Percentiles rank a stretch among this genome's conserved stretches.
These are phyloP conservation scores for Anoplopoma fimbria DNA, from an alignment of 2,113 vertebrate genomes.

Conservation along the genomic window DNA sequence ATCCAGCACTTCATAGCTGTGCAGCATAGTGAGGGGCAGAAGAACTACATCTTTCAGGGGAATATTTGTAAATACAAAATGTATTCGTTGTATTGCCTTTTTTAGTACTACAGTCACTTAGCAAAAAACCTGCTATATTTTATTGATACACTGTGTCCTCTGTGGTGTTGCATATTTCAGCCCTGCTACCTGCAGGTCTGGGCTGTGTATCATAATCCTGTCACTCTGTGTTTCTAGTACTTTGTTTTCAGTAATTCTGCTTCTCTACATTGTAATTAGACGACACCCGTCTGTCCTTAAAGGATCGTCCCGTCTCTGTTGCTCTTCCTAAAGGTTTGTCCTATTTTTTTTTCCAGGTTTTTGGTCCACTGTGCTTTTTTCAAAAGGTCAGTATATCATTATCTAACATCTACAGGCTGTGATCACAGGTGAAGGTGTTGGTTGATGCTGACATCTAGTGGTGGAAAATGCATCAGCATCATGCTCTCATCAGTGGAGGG, in stretches of 20 bases:
- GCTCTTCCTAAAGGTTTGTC: background rate
- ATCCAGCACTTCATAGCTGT: background rate
- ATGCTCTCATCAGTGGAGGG: background rate
- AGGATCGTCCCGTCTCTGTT: background rate
- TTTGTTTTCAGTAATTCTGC: background rate
- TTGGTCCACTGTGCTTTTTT: background rate
- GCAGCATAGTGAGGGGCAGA: background rate
- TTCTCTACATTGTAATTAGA: background rate
- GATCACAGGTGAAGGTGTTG: slow-evolving; percentile 57
- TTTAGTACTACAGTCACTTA: background rate
- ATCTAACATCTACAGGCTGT: background rate
- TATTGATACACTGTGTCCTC: background rate
- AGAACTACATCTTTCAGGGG: background rate
- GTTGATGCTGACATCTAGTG: slow-evolving; percentile 78
- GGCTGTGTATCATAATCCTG: background rate
- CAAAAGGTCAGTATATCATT: slow-evolving; percentile 6
- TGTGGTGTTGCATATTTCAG: background rate
- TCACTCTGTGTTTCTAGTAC: background rate
- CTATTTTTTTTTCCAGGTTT: background rate
- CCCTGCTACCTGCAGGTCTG: background rate
- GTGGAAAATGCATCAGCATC: slow-evolving; percentile 32
- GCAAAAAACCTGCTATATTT: background rate
- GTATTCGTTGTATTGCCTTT: background rate
- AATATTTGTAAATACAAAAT: background rate
- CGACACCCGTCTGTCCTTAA: background rate